phyloP scores from a whole-genome alignment of 2,113 vertebrate genomes.

The Orycteropus afer region DNA sequence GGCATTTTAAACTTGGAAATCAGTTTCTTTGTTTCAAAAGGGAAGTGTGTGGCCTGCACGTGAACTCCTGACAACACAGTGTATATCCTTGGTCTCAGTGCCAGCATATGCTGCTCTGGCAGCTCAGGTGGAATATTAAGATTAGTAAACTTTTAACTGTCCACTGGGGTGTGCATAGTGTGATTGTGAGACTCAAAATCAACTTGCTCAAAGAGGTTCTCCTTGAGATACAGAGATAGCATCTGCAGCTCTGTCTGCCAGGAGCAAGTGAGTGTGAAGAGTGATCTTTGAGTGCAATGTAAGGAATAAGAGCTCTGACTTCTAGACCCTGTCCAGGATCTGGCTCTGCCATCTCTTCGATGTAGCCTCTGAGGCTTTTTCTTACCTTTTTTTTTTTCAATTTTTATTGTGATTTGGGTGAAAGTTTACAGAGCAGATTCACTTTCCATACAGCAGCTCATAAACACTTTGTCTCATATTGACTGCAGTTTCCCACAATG shows the following conservation, averaged over 20 bases:
- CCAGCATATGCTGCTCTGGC: not conserved
- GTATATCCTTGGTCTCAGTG: too few species aligned
- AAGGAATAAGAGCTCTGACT: not conserved
- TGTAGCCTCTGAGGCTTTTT: too few species aligned
- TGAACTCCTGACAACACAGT: not conserved
- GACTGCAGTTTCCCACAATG: too few species aligned
- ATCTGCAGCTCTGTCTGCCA: not conserved
- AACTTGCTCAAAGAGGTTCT: not conserved
- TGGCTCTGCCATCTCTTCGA: not conserved
- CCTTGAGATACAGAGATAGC: not conserved
- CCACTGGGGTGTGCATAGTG: not conserved
- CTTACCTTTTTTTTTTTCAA: too few species aligned
- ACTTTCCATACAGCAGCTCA: too few species aligned
- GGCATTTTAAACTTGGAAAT: not conserved
- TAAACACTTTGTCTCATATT: too few species aligned
- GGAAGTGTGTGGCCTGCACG: accelerated
- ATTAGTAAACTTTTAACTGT: not conserved
- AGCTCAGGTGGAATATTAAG: not conserved
- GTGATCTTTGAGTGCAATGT: not conserved
- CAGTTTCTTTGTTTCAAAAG: not conserved
- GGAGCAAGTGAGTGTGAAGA: not conserved
- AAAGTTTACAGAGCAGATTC: too few species aligned
- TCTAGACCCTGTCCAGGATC: not conserved
- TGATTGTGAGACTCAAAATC: not conserved
- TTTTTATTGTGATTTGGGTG: too few species aligned